Evolutionary conservation across 2,888 invertebrate genomes (phyloP).

Genomic region (Keiferia lycopersicella): DNA sequence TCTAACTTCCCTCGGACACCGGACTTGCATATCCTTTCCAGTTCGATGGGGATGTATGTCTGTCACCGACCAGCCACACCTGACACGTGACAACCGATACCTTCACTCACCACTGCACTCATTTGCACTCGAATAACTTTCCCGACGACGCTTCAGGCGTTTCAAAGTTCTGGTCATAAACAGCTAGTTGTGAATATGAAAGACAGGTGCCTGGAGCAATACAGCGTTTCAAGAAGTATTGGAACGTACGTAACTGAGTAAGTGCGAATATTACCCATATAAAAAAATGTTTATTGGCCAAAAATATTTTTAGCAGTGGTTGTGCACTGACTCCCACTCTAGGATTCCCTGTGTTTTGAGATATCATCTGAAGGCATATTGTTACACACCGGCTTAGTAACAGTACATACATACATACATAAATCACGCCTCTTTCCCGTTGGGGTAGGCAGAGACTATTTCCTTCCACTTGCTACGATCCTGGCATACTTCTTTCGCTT

Average conservation of each 20-base stretch:
- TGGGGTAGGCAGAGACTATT: no score
- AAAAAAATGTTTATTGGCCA: no score
- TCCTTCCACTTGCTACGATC: no score
- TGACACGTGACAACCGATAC: not conserved
- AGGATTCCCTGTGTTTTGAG: no score
- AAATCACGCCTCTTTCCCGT: no score
- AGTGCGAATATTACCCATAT: not conserved
- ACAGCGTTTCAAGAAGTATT: not conserved
- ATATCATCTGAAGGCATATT: no score
- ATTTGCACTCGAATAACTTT: not conserved
- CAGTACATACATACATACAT: no score
- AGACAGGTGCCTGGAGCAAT: not conserved
- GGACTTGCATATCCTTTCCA: constrained; percentile 27
- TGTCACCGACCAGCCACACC: constrained; percentile 11
- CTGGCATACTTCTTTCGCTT: no score
- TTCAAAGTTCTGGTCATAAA: not conserved
- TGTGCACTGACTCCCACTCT: no score
- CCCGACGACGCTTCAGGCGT: not conserved
- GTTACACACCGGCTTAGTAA: no score
- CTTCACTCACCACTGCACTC: not conserved
- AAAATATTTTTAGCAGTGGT: no score
- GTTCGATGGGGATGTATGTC: constrained; percentile 23
- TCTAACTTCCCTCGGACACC: constrained; percentile 21
- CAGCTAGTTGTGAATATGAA: not conserved
- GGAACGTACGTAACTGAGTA: not conserved